Evolutionary conservation across 2,113 vertebrate genomes (phyloP).

Genomic region (Phasianus colchicus): DNA sequence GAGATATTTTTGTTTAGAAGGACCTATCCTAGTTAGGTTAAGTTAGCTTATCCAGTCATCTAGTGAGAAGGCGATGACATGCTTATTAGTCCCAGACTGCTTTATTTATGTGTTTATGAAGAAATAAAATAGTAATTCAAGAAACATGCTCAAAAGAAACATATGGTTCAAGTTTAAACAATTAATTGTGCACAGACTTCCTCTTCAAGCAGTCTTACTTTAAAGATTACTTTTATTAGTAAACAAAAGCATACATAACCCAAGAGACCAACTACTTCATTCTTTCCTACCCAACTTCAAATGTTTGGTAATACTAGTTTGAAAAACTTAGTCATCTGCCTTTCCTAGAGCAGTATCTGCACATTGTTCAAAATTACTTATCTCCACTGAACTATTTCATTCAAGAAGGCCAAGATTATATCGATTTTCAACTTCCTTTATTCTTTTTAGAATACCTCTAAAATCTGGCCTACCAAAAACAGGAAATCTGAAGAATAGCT

Average conservation of each 20-base stretch:
- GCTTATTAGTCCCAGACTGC: neutral
- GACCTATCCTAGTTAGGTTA: neutral
- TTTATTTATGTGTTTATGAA: neutral
- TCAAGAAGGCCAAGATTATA: neutral
- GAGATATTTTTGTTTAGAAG: neutral
- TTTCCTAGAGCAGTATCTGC: neutral
- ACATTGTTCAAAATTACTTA: neutral
- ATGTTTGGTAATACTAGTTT: neutral
- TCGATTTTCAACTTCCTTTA: neutral
- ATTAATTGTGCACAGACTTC: neutral
- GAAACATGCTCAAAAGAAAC: neutral
- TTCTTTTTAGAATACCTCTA: neutral
- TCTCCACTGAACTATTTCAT: neutral
- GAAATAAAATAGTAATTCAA: neutral
- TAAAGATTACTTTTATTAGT: neutral
- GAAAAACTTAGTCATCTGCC: neutral
- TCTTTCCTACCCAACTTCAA: neutral
- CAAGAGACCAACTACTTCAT: neutral
- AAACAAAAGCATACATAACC: neutral
- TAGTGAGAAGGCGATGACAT: neutral
- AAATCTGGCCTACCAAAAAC: neutral
- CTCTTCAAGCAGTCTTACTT: neutral
- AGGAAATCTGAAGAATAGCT: neutral
- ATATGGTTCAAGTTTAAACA: neutral
- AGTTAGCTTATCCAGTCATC: neutral